A percentile compares a stretch with the other conserved stretches of the same genome.
phyloP scores from a whole-genome alignment of 2,888 invertebrate species.

The Orchesellides sinensis region DNA sequence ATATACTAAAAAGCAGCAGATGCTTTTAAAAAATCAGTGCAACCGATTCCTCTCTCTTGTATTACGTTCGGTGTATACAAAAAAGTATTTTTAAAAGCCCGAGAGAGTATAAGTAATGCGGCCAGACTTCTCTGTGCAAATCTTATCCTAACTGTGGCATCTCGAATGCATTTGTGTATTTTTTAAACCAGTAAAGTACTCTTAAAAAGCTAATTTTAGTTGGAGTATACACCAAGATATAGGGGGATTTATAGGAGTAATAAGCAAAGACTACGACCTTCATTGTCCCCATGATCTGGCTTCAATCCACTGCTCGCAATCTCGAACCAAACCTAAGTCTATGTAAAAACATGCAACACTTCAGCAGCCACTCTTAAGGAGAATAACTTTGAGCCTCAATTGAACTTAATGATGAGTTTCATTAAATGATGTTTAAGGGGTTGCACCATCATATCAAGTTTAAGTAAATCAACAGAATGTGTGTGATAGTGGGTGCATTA shows the following conservation, averaged over 20 bases:
- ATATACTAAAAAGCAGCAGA: neutral
- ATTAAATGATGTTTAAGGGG: conserved; percentile 50
- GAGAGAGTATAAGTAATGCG: conserved; percentile 3
- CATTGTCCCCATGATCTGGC: conserved; percentile 64
- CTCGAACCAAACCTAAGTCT: conserved; percentile 34
- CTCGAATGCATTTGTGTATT: neutral
- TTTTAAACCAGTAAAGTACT: conserved; percentile 37
- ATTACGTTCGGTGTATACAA: neutral
- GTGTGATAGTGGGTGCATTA: neutral
- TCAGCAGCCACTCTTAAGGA: conserved; percentile 30
- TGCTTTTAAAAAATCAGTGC: conserved; percentile 13
- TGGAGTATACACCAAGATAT: neutral
- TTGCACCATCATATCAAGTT: conserved; percentile 44
- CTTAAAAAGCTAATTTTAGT: conserved; percentile 63
- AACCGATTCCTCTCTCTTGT: conserved; percentile 27
- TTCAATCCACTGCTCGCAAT: conserved; percentile 58
- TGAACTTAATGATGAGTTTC: conserved; percentile 60
- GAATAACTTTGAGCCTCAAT: conserved; percentile 59
- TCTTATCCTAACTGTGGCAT: conserved; percentile 1
- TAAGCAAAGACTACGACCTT: conserved; percentile 53
- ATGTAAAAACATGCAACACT: too few species aligned
- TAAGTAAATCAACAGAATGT: conserved; percentile 44
- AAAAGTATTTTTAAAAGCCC: conserved; percentile 19
- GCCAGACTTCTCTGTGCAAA: neutral
- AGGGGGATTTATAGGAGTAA: neutral